Percentiles rank a stretch among this genome's conserved stretches.
These are phyloP conservation scores for Gambusia yucatana DNA, from an alignment of 2,797 vertebrate genomes.

Conservation along the genomic window DNA sequence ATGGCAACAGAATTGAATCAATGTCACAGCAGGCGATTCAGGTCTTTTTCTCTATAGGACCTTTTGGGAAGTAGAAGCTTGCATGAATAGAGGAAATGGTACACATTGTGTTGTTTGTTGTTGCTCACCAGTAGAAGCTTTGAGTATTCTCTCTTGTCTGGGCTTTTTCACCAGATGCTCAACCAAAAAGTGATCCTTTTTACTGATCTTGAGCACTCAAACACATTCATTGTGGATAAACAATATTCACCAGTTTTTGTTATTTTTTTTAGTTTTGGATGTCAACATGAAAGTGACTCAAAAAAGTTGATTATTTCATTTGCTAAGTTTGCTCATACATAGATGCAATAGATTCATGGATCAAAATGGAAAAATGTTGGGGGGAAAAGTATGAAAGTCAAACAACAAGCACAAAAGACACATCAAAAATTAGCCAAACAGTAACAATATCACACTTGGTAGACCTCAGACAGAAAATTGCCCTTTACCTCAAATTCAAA, in stretches of 20 bases:
- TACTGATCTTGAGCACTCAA: neutral
- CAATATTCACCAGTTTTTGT: neutral
- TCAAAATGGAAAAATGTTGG: neutral
- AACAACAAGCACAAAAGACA: neutral
- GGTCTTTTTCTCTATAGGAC: conserved; percentile 11
- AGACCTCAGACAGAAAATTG: neutral
- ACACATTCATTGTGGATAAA: neutral
- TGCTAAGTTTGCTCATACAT: neutral
- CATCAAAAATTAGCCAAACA: neutral
- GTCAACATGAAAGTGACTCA: neutral
- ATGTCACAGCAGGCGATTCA: conserved; percentile 22
- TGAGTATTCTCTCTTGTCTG: neutral
- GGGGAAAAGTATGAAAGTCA: neutral
- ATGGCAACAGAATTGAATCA: conserved; percentile 28
- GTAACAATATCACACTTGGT: neutral
- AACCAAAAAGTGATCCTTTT: neutral
- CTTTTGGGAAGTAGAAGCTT: conserved; percentile 15
- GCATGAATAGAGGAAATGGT: conserved; percentile 11
- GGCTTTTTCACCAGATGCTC: neutral
- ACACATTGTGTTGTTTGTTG: conserved; percentile 3
- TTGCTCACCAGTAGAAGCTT: conserved; percentile 8
- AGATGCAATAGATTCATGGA: neutral
- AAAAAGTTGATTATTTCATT: neutral
- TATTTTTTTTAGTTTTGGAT: neutral
- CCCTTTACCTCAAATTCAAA: neutral